phyloP scores from a whole-genome alignment of 1,140 invertebrate species.

The Mylabris phalerata region DNA sequence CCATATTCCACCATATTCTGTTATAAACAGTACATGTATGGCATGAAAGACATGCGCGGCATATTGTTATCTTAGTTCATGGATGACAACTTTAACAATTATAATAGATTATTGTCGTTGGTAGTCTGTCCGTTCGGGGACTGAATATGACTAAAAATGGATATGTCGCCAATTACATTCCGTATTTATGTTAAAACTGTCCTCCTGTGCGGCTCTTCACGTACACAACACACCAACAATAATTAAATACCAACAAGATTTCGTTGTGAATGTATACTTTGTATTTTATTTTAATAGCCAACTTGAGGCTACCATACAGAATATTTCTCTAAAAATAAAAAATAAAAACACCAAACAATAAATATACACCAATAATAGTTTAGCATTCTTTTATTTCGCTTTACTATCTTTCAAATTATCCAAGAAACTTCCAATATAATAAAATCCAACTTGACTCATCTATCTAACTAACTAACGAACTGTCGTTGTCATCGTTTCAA shows the following conservation, averaged over 20 bases:
- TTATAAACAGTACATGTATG: slow-evolving; percentile 10
- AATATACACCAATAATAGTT: not conserved
- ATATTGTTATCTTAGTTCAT: slow-evolving; percentile 20
- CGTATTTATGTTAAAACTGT: slow-evolving; percentile 13
- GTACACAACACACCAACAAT: slow-evolving; percentile 7
- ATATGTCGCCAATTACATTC: slow-evolving; percentile 15
- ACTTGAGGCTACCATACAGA: not conserved
- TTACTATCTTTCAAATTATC: no score
- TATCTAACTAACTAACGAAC: no score
- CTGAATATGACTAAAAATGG: slow-evolving; percentile 13
- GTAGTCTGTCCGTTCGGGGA: slow-evolving; percentile 7
- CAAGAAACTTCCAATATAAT: no score
- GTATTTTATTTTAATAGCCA: slow-evolving; percentile 13
- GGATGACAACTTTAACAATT: slow-evolving; percentile 8
- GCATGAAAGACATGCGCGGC: slow-evolving; percentile 19
- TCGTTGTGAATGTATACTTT: slow-evolving; percentile 2
- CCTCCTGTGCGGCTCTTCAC: slow-evolving; percentile 14
- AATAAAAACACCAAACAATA: not conserved
- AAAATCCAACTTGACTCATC: no score
- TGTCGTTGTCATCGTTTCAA: no score
- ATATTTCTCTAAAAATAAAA: not conserved
- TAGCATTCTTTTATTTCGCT: not conserved
- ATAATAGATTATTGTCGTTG: slow-evolving; percentile 12
- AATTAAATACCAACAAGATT: slow-evolving; percentile 16
- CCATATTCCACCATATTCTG: slow-evolving; percentile 10